Evolutionary conservation across 2,888 invertebrate species (phyloP), one percentile per base, ranked within the genome.

Genomic region (Mesopsocus fuscifrons): DNA sequence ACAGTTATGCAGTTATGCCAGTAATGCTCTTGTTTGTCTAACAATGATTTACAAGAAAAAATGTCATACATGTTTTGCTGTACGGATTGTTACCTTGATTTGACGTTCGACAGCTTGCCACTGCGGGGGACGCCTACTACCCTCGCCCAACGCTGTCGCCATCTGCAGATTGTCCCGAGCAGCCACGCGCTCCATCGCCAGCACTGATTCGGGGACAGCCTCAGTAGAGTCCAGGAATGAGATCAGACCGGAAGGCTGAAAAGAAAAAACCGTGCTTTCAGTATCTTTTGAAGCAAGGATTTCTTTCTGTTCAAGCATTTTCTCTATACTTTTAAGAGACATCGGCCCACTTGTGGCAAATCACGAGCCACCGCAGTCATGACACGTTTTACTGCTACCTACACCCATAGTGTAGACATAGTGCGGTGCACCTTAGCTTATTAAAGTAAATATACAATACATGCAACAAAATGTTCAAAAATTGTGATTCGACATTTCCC

Each of bases 161-260:
- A 95, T 74, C 63, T 89, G 87, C 52, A 98, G 68, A 68, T 97
- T 98, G 64, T 98, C 95, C 43, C 98, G 68, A 55, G 82, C 77
- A 52, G 79, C 77, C 35, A 79, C 60, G 47, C 72, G 65, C 48
- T 81, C 80, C 52, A 78, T 80, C 52, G 73, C 75, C 52, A 78
- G 80, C 22, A 76, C 52, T 44, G 77, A 77, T 1, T 70, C 66
- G 1, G 91, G 88, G 1, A 92, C 83, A 43, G 72, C 68, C 46
- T 92, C 94, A 21, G 74, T 67, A 0, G 88, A 87, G 54, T 95
- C 92, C 48, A 98, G 67, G 61, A 83, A 94, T 43, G 74, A 74
- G 45, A 97, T 66, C 16, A 98, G 68, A 26, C 98, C 97, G 47
- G 83, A 75, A 1, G 97, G 98, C 92, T 94, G 61, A 9, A 63